Conservation (phyloP, 1,140 invertebrate species). For the Dendrolimus punctatus region DNA sequence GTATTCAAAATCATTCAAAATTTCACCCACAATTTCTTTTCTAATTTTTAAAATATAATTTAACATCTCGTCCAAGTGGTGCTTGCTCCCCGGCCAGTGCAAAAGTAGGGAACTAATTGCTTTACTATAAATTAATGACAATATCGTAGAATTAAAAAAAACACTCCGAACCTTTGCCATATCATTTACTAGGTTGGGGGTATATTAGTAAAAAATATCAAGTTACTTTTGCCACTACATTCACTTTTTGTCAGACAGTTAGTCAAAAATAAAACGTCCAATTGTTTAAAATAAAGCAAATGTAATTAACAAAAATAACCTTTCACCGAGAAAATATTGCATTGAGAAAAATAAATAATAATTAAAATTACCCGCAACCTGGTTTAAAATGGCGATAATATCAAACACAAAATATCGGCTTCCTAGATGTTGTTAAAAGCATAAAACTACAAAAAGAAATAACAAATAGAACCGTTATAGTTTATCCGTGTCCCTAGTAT, state of each 20-base stretch:
- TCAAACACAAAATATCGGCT: neutral
- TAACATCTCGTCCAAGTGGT: no score
- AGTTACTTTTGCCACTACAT: slow-evolving; percentile 59
- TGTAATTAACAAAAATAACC: slow-evolving; percentile 65
- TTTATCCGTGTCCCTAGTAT: no score
- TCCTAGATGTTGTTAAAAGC: neutral
- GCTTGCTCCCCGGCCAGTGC: no score
- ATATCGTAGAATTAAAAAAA: no score
- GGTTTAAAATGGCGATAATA: slow-evolving; percentile 1
- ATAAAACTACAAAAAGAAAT: neutral
- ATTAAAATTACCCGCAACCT: slow-evolving; percentile 8
- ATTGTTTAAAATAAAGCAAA: slow-evolving; percentile 43
- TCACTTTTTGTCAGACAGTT: slow-evolving; percentile 55
- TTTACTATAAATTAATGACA: no score
- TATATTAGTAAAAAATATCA: slow-evolving; percentile 24
- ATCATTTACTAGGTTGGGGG: slow-evolving; percentile 7
- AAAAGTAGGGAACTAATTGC: no score
- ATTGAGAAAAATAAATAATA: neutral
- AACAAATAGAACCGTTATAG: neutral
- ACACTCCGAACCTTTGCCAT: neutral
- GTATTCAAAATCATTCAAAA: no score
- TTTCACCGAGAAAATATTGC: slow-evolving; percentile 12
- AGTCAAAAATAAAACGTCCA: slow-evolving; percentile 59
- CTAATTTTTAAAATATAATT: no score
- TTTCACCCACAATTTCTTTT: no score